phyloP scores from a whole-genome alignment of 2,888 invertebrate genomes.

The Trissoscelio sp. region DNA sequence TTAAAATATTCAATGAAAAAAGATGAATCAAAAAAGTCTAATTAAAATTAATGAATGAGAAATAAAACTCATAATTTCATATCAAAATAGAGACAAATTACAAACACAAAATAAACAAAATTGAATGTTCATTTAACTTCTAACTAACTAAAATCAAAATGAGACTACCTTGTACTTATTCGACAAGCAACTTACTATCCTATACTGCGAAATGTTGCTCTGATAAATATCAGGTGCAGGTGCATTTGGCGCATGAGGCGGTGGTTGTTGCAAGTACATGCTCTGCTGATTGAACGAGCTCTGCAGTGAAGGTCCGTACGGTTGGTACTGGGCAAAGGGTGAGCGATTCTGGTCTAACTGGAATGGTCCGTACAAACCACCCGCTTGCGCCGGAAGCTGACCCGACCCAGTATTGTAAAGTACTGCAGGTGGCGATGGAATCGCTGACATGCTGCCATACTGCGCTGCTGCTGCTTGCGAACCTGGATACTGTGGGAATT shows the following conservation, averaged over 20 bases:
- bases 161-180: slow-evolving; percentile 51
- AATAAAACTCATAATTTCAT: too few species aligned
- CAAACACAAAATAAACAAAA: too few species aligned
- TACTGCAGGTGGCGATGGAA: slow-evolving; percentile 93
- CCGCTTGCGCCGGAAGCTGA: slow-evolving; percentile 87
- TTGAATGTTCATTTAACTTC: too few species aligned
- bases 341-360: slow-evolving; percentile 90
- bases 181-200: slow-evolving; percentile 82
- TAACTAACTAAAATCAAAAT: slow-evolving; percentile 53
- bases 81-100: too few species aligned
- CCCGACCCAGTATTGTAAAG: slow-evolving; percentile 90
- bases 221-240: slow-evolving; percentile 89
- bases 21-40: background rate
- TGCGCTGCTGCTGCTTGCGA: slow-evolving; percentile 84
- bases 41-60: too few species aligned
- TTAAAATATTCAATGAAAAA: too few species aligned
- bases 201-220: slow-evolving; percentile 86
- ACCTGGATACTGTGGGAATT: slow-evolving; percentile 81
- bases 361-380: slow-evolving; percentile 93
- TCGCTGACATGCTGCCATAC: slow-evolving; percentile 92
- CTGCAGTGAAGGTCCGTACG: slow-evolving; percentile 88
- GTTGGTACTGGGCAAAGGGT: slow-evolving; percentile 90
- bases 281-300: slow-evolving; percentile 85
- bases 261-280: slow-evolving; percentile 84
- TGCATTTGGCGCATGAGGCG: slow-evolving; percentile 85